Evolutionary conservation across 2,797 vertebrate genomes (phyloP).

Genomic region (Aeoliscus strigatus): DNA sequence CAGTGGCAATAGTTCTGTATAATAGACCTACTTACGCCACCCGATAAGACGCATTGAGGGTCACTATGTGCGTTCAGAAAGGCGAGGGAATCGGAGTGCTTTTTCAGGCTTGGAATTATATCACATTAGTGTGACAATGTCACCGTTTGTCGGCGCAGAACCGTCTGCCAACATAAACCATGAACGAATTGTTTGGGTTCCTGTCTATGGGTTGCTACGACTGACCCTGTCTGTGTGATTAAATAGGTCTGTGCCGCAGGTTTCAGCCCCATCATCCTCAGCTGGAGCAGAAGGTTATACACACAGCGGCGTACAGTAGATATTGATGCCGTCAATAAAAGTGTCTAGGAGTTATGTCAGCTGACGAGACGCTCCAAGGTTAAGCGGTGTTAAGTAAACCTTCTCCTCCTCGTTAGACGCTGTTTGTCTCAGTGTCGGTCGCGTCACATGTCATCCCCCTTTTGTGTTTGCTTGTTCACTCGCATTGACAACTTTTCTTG

Average conservation of each 20-base stretch:
- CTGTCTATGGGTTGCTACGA: constrained; percentile 56
- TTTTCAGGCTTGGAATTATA: constrained; percentile 53
- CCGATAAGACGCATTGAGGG: constrained; percentile 61
- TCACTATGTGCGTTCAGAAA: constrained; percentile 49
- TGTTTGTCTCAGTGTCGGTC: constrained; percentile 67
- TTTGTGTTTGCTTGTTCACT: constrained; percentile 59
- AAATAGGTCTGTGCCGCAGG: constrained; percentile 38
- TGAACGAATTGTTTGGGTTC: constrained; percentile 60
- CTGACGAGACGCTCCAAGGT: constrained; percentile 61
- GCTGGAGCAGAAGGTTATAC: constrained; percentile 63
- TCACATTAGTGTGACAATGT: constrained; percentile 39
- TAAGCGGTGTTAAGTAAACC: constrained; percentile 68
- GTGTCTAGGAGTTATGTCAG: constrained; percentile 63
- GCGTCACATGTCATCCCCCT: constrained; percentile 49
- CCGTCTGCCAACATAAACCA: constrained; percentile 52
- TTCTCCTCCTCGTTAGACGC: constrained; percentile 56
- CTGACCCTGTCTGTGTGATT: constrained; percentile 65
- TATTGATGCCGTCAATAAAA: constrained; percentile 71
- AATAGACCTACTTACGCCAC: constrained; percentile 59
- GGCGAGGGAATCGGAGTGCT: constrained; percentile 40
- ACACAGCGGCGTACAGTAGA: constrained; percentile 48
- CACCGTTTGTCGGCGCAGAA: constrained; percentile 19
- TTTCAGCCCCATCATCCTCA: constrained; percentile 45
- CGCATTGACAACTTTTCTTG: constrained; percentile 52
- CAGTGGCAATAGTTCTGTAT: constrained; percentile 66